Conservation (phyloP, 2,797 vertebrate species). For the Borostomias antarcticus region DNA sequence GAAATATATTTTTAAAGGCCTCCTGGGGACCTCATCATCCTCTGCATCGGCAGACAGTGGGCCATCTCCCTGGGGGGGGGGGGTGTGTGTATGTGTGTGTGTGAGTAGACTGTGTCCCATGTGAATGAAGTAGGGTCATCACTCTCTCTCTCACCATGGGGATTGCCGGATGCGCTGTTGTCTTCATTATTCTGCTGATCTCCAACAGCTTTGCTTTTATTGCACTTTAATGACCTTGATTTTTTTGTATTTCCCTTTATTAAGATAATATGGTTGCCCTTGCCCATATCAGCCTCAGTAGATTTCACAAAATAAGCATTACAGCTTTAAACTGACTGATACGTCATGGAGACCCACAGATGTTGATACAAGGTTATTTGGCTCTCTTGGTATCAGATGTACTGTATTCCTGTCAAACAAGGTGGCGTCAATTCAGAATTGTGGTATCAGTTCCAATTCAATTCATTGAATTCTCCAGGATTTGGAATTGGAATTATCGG, state of each 20-base stretch:
- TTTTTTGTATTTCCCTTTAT: background rate
- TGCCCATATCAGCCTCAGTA: no score
- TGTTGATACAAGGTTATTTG: no score
- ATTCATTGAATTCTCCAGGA: no score
- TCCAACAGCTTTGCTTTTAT: background rate
- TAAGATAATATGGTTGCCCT: no score
- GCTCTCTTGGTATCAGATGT: no score
- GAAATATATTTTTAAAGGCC: constrained; percentile 3
- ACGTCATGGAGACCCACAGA: no score
- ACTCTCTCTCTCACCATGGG: background rate
- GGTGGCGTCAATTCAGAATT: no score
- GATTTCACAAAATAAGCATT: no score
- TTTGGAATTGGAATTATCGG: no score
- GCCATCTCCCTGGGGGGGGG: constrained; percentile 28
- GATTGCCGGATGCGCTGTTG: background rate
- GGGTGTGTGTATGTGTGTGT: constrained; percentile 2
- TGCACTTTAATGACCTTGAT: background rate
- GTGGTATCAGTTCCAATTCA: no score
- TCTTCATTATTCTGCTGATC: constrained; percentile 9
- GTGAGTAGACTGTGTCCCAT: background rate
- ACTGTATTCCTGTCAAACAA: no score
- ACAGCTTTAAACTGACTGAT: no score
- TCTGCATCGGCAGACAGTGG: background rate
- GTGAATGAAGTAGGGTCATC: background rate
- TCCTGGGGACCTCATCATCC: background rate